phyloP scores from a whole-genome alignment of 1,140 invertebrate genomes.

The Drosophila lini region DNA sequence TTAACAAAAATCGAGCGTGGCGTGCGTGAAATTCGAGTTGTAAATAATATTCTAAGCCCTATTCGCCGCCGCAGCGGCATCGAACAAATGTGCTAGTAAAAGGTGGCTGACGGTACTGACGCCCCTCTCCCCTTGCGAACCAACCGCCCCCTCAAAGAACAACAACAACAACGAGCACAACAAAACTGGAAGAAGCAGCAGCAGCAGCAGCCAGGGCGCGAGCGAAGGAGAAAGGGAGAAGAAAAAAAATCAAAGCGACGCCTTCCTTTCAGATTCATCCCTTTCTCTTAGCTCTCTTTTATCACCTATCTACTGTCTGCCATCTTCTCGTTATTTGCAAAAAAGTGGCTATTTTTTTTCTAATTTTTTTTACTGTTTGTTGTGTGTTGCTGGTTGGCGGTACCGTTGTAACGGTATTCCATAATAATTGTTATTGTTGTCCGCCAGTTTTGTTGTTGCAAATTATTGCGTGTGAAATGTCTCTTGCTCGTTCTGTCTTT shows the following conservation, averaged over 20 bases:
- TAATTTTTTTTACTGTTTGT: conserved; percentile 18
- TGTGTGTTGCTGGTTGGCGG: conserved; percentile 16
- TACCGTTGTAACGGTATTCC: conserved; percentile 50
- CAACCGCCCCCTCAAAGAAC: conserved; percentile 11
- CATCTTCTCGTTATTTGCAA: conserved; percentile 23
- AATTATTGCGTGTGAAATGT: conserved; percentile 43
- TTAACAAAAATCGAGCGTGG: conserved; percentile 35
- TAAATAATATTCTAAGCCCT: conserved; percentile 31
- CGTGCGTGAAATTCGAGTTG: conserved; percentile 48
- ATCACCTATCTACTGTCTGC: conserved; percentile 11
- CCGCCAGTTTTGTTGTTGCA: conserved; percentile 47
- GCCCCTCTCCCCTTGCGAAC: not conserved
- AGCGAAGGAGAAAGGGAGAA: conserved; percentile 22
- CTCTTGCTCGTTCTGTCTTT: conserved; percentile 3
- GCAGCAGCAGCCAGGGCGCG: conserved; percentile 8
- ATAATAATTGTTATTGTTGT: conserved; percentile 47
- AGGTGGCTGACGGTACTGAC: conserved; percentile 45
- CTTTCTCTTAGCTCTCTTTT: conserved; percentile 28
- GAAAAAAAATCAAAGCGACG: conserved; percentile 62
- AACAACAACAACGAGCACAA: conserved; percentile 34
- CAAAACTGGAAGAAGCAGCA: conserved; percentile 19
- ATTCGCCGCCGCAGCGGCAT: conserved; percentile 1
- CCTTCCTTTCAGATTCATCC: conserved; percentile 44
- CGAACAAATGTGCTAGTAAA: conserved; percentile 26
- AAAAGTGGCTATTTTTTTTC: conserved; percentile 14